Evolutionary conservation across 2,888 invertebrate species (phyloP).

Genomic region (Brenthis hecate): DNA sequence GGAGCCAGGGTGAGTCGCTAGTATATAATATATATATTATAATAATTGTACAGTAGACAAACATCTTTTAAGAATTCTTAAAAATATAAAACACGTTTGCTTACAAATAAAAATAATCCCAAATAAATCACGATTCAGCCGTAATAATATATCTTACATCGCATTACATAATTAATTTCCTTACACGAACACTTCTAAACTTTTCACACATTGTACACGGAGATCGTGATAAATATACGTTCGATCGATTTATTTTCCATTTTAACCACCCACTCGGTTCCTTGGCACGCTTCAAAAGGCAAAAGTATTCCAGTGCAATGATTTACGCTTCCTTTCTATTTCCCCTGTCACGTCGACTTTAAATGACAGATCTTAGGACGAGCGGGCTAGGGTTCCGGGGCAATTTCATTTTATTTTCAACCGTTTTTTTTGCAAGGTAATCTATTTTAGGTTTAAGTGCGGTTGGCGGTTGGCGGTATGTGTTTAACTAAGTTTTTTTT

Average conservation of each 20-base stretch:
- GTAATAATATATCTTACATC: too few species aligned
- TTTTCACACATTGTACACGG: too few species aligned
- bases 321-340: conserved; percentile 45
- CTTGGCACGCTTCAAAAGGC: conserved; percentile 39
- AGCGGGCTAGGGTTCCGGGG: conserved; percentile 36
- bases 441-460: conserved; percentile 26
- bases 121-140: too few species aligned
- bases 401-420: conserved; percentile 37
- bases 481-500: conserved; percentile 20
- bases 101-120: too few species aligned
- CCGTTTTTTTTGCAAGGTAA: conserved; percentile 30
- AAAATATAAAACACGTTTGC: too few species aligned
- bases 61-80: too few species aligned
- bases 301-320: conserved; percentile 44
- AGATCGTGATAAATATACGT: conserved; percentile 20
- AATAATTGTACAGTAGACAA: too few species aligned
- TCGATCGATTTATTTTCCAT: conserved; percentile 33
- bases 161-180: too few species aligned
- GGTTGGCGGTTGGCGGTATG: conserved; percentile 14
- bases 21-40: too few species aligned
- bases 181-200: too few species aligned
- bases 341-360: conserved; percentile 46
- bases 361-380: conserved; percentile 45
- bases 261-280: conserved; percentile 31
- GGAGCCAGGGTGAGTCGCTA: too few species aligned